Conservation (phyloP, 37 sponge, comb jelly and placozoan species). For the Chondrilla cf. caribensis region DNA sequence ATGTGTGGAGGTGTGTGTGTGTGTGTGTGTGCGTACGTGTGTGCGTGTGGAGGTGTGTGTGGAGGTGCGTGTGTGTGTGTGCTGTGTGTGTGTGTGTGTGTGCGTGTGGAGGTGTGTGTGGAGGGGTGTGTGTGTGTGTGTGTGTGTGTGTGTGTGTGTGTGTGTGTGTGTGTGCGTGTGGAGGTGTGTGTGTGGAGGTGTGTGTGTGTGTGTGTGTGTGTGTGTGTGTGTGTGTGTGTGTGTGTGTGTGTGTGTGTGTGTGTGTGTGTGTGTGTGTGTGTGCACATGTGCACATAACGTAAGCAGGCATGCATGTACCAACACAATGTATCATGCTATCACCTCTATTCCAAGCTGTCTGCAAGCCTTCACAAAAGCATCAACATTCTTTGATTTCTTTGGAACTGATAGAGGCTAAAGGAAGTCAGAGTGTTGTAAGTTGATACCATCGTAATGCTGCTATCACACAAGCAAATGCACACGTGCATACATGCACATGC, state of each 20-base stretch:
- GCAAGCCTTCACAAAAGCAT: slow-evolving; percentile 69
- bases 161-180: too few relatives aligned
- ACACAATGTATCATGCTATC: not conserved
- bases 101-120: not conserved
- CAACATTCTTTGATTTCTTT: slow-evolving; percentile 60
- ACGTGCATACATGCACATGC: not conserved
- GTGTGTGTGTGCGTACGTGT: too few relatives aligned
- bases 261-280: too few relatives aligned
- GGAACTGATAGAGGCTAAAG: slow-evolving; percentile 47
- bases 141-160: too few relatives aligned
- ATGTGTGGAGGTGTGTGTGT: not conserved
- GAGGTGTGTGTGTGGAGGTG: not conserved
- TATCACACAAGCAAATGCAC: not conserved
- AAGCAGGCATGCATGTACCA: too few relatives aligned
- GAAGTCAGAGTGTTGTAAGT: not conserved
- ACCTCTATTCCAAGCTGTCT: slow-evolving; percentile 52
- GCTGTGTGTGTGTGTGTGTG: not conserved
- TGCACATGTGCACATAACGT: too few relatives aligned
- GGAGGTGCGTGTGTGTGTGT: not conserved
- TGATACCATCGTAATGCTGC: too few relatives aligned
- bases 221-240: slow-evolving; percentile 11
- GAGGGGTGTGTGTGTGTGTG: too few relatives aligned
- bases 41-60: slow-evolving; percentile 1
- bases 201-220: not conserved
- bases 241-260: too few relatives aligned